Evolutionary conservation across 2,113 vertebrate genomes (phyloP).

Genomic region (Vidua macroura): DNA sequence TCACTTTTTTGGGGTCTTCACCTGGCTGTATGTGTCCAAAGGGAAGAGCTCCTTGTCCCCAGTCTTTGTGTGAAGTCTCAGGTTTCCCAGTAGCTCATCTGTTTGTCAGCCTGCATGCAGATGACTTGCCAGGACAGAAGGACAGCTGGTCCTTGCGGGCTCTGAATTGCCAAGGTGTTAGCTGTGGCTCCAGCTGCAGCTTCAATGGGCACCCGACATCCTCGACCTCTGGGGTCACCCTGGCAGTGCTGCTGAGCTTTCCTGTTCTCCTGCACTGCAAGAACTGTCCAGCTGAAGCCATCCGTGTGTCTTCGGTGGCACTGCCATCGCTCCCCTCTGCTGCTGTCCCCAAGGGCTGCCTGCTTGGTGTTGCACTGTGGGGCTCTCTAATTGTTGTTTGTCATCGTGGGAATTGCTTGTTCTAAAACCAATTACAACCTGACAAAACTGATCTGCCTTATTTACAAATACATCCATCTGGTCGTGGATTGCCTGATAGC

Average conservation of each 20-base stretch:
- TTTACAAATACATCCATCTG: conserved; percentile 66
- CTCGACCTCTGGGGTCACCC: neutral
- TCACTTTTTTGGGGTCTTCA: neutral
- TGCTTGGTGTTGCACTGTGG: neutral
- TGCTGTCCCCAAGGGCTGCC: neutral
- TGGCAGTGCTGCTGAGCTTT: neutral
- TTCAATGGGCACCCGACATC: neutral
- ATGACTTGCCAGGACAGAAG: neutral
- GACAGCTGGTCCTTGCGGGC: neutral
- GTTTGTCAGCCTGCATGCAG: neutral
- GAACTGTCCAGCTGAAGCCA: accelerated
- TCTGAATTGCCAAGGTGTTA: neutral
- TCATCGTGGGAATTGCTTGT: conserved; percentile 23
- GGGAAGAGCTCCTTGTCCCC: neutral
- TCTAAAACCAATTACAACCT: conserved; percentile 60
- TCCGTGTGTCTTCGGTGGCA: accelerated
- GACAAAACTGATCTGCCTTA: conserved; percentile 60
- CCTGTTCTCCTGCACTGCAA: accelerated
- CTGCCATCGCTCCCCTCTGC: neutral
- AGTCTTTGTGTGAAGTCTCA: neutral
- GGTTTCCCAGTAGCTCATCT: neutral
- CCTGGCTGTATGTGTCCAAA: accelerated
- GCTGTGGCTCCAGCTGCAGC: neutral
- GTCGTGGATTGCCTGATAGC: neutral
- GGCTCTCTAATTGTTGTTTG: conserved; percentile 31